phyloP scores from a whole-genome alignment of 2,888 invertebrate genomes.

The Noctua fimbriata region DNA sequence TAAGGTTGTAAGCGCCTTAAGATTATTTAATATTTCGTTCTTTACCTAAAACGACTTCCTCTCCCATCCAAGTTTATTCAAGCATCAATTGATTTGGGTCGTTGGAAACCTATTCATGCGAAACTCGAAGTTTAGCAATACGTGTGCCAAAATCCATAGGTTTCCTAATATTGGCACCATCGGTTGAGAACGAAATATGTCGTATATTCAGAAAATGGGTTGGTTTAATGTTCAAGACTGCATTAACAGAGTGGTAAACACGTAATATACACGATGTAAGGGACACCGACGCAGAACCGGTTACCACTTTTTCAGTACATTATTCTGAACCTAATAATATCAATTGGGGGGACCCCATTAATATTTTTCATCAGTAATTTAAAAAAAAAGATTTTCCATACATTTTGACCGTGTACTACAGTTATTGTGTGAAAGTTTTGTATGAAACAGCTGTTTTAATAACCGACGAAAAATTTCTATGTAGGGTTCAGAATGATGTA shows the following conservation, averaged over 20 bases:
- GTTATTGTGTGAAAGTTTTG: no score
- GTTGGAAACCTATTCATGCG: conserved; percentile 41
- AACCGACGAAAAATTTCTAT: no score
- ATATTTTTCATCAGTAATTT: no score
- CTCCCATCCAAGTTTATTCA: conserved; percentile 34
- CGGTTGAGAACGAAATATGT: background rate
- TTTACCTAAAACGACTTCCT: conserved; percentile 2
- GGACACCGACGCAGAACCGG: no score
- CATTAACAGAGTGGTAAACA: background rate
- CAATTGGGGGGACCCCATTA: no score
- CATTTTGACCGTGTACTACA: no score
- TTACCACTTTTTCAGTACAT: no score
- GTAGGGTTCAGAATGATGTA: no score
- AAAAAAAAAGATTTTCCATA: no score
- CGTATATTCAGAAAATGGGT: background rate
- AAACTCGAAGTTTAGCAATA: conserved; percentile 35
- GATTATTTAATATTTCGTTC: background rate
- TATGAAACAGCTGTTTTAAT: no score
- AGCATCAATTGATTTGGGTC: conserved; percentile 44
- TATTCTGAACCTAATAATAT: no score
- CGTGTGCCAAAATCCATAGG: conserved; percentile 53
- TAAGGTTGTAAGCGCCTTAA: background rate
- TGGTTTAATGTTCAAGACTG: background rate
- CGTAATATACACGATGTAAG: background rate
- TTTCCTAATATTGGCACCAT: conserved; percentile 46